phyloP scores from a whole-genome alignment of 2,797 vertebrate species.

The Myotis planiceps region DNA sequence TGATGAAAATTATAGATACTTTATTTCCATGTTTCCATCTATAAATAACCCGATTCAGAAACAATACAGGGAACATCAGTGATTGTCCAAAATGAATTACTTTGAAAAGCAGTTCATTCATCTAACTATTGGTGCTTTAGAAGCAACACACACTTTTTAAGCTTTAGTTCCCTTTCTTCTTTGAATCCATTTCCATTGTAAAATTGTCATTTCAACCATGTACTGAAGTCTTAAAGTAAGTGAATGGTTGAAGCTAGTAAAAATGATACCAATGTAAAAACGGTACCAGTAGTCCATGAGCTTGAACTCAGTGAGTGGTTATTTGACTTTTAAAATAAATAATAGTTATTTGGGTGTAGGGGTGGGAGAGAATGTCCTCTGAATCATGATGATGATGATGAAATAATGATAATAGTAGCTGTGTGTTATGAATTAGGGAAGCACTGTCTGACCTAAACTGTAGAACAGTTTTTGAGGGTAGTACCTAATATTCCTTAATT shows the following conservation, averaged over 20 bases:
- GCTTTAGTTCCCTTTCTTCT: conserved; percentile 33
- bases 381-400: neutral
- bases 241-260: conserved; percentile 38
- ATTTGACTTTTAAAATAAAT: conserved; percentile 44
- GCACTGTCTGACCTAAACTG: neutral
- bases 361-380: neutral
- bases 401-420: neutral
- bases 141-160: neutral
- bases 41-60: conserved; percentile 22
- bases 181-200: conserved; percentile 28
- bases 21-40: neutral
- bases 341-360: neutral
- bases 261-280: neutral
- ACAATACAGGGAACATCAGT: neutral
- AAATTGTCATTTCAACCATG: conserved; percentile 41
- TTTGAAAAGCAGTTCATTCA: conserved; percentile 5
- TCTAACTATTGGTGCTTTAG: neutral
- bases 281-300: neutral
- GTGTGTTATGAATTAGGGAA: conserved; percentile 4
- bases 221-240: conserved; percentile 7
- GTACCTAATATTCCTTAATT: neutral
- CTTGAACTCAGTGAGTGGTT: neutral
- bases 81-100: conserved; percentile 41
- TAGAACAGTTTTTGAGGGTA: conserved; percentile 2
- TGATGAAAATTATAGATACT: conserved; percentile 39